phyloP scores from a whole-genome alignment of 2,113 vertebrate genomes.

The Sinocyclocheilus rhinocerous region DNA sequence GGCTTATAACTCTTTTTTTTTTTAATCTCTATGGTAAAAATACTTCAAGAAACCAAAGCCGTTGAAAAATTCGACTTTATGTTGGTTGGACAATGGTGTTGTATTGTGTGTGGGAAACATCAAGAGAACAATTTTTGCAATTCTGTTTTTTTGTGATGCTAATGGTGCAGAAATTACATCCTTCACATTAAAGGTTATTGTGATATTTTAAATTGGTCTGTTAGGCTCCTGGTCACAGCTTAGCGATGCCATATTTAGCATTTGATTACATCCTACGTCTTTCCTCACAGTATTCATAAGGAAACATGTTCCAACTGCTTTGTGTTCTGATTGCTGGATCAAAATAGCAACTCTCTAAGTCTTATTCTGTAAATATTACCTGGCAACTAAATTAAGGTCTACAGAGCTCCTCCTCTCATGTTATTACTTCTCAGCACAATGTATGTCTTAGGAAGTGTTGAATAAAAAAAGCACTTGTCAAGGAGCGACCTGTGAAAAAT shows the following conservation, averaged over 20 bases:
- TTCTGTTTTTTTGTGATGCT: background rate
- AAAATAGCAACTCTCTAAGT: conserved; percentile 8
- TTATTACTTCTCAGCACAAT: conserved; percentile 6
- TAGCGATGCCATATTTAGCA: background rate
- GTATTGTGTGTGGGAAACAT: no score
- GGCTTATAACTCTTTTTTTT: background rate
- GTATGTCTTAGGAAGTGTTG: conserved; percentile 3
- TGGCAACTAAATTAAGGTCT: conserved; percentile 24
- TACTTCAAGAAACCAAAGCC: background rate
- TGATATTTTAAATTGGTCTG: background rate
- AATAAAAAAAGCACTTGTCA: conserved; percentile 15
- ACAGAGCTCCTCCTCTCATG: background rate
- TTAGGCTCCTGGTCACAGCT: background rate
- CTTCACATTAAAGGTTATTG: background rate
- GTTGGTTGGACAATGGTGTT: background rate
- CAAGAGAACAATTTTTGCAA: background rate
- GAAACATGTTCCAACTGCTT: background rate
- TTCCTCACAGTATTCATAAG: background rate
- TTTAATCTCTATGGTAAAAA: background rate
- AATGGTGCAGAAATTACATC: background rate
- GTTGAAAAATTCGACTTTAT: background rate
- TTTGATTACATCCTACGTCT: background rate
- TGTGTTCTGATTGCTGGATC: background rate
- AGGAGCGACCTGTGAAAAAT: conserved; percentile 46
- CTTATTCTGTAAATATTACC: background rate